Percentiles rank a stretch among this genome's conserved stretches.
Conservation (phyloP, 2,797 vertebrate species). For the Emys orbicularis region DNA sequence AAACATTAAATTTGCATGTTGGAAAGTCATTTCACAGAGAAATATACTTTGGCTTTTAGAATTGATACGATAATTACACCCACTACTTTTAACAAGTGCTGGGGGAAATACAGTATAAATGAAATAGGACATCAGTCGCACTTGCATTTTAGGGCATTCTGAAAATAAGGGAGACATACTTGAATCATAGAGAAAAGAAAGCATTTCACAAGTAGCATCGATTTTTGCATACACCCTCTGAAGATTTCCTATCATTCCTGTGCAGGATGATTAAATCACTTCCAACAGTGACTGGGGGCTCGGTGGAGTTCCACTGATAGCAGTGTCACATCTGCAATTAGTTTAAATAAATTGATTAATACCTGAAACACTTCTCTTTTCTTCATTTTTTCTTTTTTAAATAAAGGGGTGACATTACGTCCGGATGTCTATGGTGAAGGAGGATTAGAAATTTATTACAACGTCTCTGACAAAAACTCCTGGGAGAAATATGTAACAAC, state of each 20-base stretch:
- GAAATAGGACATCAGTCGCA: not conserved
- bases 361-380: not conserved
- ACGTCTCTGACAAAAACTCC: constrained; percentile 81
- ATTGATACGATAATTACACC: fast-evolving
- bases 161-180: fast-evolving
- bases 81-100: not conserved
- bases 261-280: not conserved
- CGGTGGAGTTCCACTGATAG: fast-evolving
- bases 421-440: constrained; percentile 87
- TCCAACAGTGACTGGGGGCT: not conserved
- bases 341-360: not conserved
- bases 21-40: not conserved
- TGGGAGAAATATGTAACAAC: constrained; percentile 81
- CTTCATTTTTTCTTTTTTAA: not conserved
- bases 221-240: not conserved
- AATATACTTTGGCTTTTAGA: fast-evolving
- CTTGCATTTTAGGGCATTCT: not conserved
- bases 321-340: fast-evolving
- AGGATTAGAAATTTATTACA: constrained; percentile 86
- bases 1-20: not conserved
- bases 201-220: not conserved
- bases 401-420: constrained; percentile 89
- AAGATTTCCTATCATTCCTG: not conserved
- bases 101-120: not conserved
- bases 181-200: not conserved